Evolutionary conservation across 2,888 invertebrate species (phyloP).

Genomic region (Tanypteryx hageni): DNA sequence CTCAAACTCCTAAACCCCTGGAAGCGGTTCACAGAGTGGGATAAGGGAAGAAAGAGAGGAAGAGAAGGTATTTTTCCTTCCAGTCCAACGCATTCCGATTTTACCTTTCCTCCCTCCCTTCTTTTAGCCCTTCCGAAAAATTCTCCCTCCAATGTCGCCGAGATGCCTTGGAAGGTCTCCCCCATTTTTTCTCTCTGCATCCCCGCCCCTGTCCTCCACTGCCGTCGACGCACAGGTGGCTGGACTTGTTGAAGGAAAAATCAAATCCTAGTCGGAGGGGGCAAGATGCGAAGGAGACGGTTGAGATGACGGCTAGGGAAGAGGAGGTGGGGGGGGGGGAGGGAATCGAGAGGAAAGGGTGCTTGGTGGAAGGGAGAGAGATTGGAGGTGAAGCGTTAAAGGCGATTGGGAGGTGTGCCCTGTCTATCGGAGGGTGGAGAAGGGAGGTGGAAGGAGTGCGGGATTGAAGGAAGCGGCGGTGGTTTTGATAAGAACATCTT

Average conservation of each 20-base stretch:
- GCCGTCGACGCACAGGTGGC: conserved; percentile 54
- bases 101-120: not conserved
- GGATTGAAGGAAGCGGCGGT: not conserved
- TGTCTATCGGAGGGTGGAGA: not conserved
- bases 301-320: no score
- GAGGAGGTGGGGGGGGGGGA: not conserved
- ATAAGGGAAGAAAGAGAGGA: not conserved
- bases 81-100: conserved; percentile 46
- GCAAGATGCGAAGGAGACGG: not conserved
- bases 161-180: not conserved
- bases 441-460: not conserved
- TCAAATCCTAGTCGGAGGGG: conserved; percentile 35
- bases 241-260: conserved; percentile 64
- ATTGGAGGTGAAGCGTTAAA: conserved; percentile 13
- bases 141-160: not conserved
- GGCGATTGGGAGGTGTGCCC: conserved; percentile 17
- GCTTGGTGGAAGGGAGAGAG: not conserved
- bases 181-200: not conserved
- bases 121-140: not conserved
- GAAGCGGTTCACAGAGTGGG: not conserved
- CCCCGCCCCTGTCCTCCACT: not conserved
- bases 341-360: not conserved
- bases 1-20: not conserved
- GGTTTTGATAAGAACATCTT: not conserved
- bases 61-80: not conserved